A percentile compares a stretch with the other conserved stretches of the same genome.
Conservation (phyloP, 1,140 invertebrate genomes). For the Apocrypta bakeri region DNA sequence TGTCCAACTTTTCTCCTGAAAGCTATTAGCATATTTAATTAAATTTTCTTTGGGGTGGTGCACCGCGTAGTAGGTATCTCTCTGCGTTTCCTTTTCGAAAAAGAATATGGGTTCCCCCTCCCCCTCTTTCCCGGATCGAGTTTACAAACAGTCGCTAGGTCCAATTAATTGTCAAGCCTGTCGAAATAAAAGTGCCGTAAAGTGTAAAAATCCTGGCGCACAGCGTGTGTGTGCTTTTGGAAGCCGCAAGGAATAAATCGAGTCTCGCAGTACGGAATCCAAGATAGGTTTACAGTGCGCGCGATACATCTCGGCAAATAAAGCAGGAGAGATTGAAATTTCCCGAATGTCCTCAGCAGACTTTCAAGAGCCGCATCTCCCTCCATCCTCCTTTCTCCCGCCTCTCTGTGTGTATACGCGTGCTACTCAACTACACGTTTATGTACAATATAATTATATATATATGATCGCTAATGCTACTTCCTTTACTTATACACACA, state of each 20-base stretch:
- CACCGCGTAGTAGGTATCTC: too few species aligned
- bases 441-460: too few species aligned
- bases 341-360: background rate
- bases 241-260: background rate
- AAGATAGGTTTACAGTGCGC: background rate
- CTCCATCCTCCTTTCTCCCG: too few species aligned
- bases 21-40: background rate
- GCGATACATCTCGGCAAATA: slow-evolving; percentile 12
- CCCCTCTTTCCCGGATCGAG: too few species aligned
- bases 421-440: too few species aligned
- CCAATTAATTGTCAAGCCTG: too few species aligned
- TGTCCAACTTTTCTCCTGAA: too few species aligned
- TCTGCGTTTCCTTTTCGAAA: too few species aligned
- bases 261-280: background rate
- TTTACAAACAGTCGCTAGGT: too few species aligned
- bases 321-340: slow-evolving; percentile 11
- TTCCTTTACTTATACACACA: background rate
- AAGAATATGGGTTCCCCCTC: too few species aligned
- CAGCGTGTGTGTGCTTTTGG: too few species aligned
- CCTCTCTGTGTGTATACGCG: background rate
- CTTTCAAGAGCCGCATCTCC: background rate
- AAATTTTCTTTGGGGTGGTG: background rate
- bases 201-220: background rate
- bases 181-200: too few species aligned
- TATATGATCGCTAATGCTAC: slow-evolving; percentile 14